These are phyloP conservation scores for Cyclophora albipunctata DNA, from an alignment of 2,888 invertebrate species.

Conservation along the genomic window DNA sequence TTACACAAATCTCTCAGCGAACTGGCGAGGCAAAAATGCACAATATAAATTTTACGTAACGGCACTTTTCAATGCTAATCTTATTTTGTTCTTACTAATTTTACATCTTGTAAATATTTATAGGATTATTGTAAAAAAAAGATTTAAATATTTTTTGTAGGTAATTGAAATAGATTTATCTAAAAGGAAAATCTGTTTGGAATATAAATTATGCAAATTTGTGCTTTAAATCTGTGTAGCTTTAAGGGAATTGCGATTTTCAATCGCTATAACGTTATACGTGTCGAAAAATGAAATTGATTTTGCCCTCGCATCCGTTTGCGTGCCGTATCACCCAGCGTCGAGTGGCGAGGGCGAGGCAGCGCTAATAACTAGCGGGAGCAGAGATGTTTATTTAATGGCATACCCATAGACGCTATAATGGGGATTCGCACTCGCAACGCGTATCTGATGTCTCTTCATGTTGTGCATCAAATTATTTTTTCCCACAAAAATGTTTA, in stretches of 20 bases:
- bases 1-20: conserved; percentile 48
- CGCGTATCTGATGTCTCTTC: conserved; percentile 22
- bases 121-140: background rate
- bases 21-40: conserved; percentile 33
- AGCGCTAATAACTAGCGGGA: conserved; percentile 69
- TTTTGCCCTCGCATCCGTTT: conserved; percentile 61
- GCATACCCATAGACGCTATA: conserved; percentile 65
- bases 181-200: conserved; percentile 9
- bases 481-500: conserved; percentile 24
- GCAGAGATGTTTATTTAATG: conserved; percentile 74
- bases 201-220: conserved; percentile 19
- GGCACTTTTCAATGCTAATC: conserved; percentile 11
- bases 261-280: conserved; percentile 60
- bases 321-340: conserved; percentile 69
- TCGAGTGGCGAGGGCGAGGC: conserved; percentile 64
- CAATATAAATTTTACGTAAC: conserved; percentile 19
- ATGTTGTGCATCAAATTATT: conserved; percentile 31
- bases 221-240: conserved; percentile 13
- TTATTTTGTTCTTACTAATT: conserved; percentile 9
- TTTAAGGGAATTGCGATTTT: conserved; percentile 36
- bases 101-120: conserved; percentile 3
- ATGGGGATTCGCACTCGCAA: conserved; percentile 48
- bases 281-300: conserved; percentile 74
- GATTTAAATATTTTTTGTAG: background rate
- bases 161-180: conserved; percentile 2